phyloP scores from a whole-genome alignment of 2,888 invertebrate genomes.

The Incurvaria masculella region DNA sequence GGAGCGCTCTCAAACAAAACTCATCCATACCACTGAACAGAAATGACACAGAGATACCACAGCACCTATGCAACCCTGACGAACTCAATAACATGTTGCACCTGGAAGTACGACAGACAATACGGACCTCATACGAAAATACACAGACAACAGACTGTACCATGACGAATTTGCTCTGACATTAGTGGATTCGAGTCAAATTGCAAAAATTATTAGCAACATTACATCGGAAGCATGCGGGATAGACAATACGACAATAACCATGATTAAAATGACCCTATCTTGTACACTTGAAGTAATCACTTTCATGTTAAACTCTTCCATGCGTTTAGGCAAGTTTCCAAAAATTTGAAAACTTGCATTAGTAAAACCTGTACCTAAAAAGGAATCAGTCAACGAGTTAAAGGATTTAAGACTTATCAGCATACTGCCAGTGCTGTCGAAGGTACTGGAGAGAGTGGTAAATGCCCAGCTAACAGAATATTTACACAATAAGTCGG shows the following conservation, averaged over 20 bases:
- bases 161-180: not conserved
- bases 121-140: too few species aligned
- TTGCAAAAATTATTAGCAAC: not conserved
- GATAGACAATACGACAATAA: not conserved
- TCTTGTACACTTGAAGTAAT: not conserved
- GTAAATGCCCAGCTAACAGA: not conserved
- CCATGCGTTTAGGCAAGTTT: not conserved
- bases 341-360: not conserved
- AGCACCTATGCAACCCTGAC: too few species aligned
- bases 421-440: not conserved
- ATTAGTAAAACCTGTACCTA: not conserved
- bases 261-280: not conserved
- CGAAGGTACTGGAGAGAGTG: not conserved
- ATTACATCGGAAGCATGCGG: not conserved
- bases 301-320: not conserved
- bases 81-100: too few species aligned
- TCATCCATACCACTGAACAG: too few species aligned
- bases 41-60: too few species aligned
- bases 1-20: too few species aligned
- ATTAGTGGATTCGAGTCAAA: not conserved
- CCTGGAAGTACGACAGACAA: too few species aligned
- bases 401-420: not conserved
- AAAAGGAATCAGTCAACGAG: not conserved
- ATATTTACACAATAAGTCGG: not conserved
- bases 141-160: too few species aligned